Base-by-base conservation (phyloP, 2,113 vertebrate species). In the Ahaetulla prasina region DNA sequence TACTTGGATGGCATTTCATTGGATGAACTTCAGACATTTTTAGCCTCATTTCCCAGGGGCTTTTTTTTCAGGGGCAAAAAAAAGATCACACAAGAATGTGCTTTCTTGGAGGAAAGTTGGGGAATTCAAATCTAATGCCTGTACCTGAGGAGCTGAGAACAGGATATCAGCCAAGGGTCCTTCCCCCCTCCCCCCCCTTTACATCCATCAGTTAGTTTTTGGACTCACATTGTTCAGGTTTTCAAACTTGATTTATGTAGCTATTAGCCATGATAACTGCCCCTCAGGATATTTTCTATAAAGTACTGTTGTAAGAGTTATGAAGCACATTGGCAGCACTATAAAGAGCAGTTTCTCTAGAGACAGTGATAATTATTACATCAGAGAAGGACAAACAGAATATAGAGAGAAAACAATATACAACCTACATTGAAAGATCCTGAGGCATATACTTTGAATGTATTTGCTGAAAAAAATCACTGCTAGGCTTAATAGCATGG, bases 391-490 rank as follows among this genome's bases (percentile, higher is more conserved):
- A 55, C 55, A 35, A 90, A 54, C 27, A 39, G 74, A 9, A 0
- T 0, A 35, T 0, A 35, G 60, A 43, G 57, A 87, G 12, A 90
- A 74, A 88, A 0, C 16, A 2, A 88, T 53, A 52, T 84, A 3
- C 90, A 11, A 68, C 86, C 94, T 91, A 94, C 57, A 35, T 95
- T n/a, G 11, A 55, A 20, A 30, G 30, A 85, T 43, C 52, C 90
- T n/a, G 80, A 85, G 52, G 39, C 52, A n/a, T 47, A 22, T 23
- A 43, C 23, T 85, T n/a, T 88, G 52, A 63, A 94, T 92, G 92
- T 92, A 86, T 90, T 88, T 3, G 91, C 93, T 0, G 3, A 89
- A 89, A 50, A 53, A 92, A 94, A 89, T 23, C 85, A 89, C 93
- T 95, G 94, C 74, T 85, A 87, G 60, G 22, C 0, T 88, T 35